Evolutionary conservation across 2,888 invertebrate species (phyloP).

Genomic region (Acronicta psi): DNA sequence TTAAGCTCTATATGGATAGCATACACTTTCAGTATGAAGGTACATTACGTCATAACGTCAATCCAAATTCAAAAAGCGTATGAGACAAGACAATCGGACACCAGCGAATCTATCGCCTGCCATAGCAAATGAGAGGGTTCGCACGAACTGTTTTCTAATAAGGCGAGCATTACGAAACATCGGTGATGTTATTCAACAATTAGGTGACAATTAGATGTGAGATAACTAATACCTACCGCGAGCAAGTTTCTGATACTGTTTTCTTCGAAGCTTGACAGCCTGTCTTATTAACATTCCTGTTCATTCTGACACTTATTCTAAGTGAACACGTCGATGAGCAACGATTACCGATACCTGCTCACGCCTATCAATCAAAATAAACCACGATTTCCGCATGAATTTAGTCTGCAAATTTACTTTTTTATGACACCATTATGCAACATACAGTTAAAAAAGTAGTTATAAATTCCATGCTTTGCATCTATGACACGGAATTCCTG

Average conservation of each 20-base stretch:
- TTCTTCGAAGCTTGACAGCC: constrained; percentile 60
- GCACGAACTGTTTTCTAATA: constrained; percentile 63
- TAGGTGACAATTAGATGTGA: constrained; percentile 71
- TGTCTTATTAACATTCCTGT: constrained; percentile 70
- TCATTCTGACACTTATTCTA: constrained; percentile 52
- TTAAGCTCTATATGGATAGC: constrained; percentile 25
- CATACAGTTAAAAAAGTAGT: constrained; percentile 31
- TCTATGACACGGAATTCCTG: constrained; percentile 57
- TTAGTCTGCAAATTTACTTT: constrained; percentile 52
- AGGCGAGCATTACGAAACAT: constrained; percentile 66
- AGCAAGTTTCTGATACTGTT: constrained; percentile 58
- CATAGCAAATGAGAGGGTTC: constrained; percentile 54
- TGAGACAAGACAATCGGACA: constrained; percentile 60
- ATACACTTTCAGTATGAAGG: constrained; percentile 43
- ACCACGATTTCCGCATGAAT: constrained; percentile 64
- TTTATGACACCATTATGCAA: constrained; percentile 60
- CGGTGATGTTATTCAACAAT: constrained; percentile 74
- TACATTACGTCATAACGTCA: constrained; percentile 61
- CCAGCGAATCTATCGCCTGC: constrained; percentile 65
- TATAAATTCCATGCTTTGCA: constrained; percentile 37
- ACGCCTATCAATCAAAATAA: constrained; percentile 65
- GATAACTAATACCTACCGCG: constrained; percentile 62
- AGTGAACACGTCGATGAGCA: constrained; percentile 49
- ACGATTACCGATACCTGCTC: constrained; percentile 64
- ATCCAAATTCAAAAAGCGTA: constrained; percentile 63